phyloP scores from a whole-genome alignment of 2,113 vertebrate species.

The Rhea americana region DNA sequence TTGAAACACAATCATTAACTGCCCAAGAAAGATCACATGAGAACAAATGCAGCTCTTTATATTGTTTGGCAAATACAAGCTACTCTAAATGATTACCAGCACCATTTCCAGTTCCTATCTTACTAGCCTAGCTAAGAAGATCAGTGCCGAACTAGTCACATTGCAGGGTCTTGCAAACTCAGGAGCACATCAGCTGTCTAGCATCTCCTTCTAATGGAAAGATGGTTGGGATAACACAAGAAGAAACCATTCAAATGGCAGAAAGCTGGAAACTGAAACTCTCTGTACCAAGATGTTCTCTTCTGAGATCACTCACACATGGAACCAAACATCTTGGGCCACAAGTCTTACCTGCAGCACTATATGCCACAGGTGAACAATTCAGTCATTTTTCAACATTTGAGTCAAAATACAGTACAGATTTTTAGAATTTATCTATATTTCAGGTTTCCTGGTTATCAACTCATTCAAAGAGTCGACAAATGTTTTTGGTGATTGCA shows the following conservation, averaged over 20 bases:
- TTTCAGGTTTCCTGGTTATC: neutral
- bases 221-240: neutral
- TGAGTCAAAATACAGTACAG: fast-evolving
- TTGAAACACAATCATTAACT: fast-evolving
- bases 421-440: fast-evolving
- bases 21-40: neutral
- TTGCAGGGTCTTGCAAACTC: neutral
- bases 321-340: neutral
- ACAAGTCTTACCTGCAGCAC: neutral
- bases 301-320: neutral
- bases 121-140: neutral
- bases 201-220: neutral
- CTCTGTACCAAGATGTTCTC: too few relatives aligned
- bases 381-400: fast-evolving
- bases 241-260: neutral
- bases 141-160: neutral
- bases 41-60: fast-evolving
- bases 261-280: neutral
- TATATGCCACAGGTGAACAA: fast-evolving
- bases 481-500: neutral
- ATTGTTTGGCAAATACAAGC: neutral
- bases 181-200: neutral
- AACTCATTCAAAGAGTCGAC: fast-evolving
- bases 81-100: neutral
- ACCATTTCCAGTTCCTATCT: neutral